Evolutionary conservation across 2,113 vertebrate species (phyloP), one percentile per base, ranked within the genome.

Genomic region (Lutjanus erythropterus): DNA sequence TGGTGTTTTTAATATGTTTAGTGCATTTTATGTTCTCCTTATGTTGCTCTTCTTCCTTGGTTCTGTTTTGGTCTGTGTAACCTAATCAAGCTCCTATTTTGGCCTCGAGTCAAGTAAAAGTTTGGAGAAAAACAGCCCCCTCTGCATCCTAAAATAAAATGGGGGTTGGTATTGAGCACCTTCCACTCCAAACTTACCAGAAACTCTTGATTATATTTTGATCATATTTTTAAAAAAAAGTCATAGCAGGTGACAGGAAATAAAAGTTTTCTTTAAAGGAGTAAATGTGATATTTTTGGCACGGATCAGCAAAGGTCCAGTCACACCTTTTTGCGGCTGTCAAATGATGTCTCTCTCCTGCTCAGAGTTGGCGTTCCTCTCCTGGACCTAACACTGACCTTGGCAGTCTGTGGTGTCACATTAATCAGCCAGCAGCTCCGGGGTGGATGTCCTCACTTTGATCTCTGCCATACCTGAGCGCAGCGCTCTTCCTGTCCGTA

Each of bases 401-500:
- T 76, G 80, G 62, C 83, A 33, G 69, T 14, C 1, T 52, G 71
- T 61, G 8, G 52, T 64, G 76, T 90, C 39, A 3, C 58, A 64
- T 88, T 75, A 83, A 68, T 87, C 80, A 81, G 35, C 21, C 68
- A 9, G 44, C 61, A 55, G 46, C 65, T 70, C 50, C 18, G 4
- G 56, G 52, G 71, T 27, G 56, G 37, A 53, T 14, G 55, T 85
- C 64, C 60, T 75, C 83, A 14, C 83, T 86, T 41, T 81, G 85
- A 84, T 81, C 86, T 53, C 49, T 65, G 78, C 67, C 69, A 52
- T 46, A 52, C 72, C 78, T 74, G 77, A 68, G 60, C 12, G 7
- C 49, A 25, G 62, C 23, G 6, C 72, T 53, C 31, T 14, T 47
- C 33, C 71, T 7, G 72, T 72, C 69, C 25, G 41, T 27, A 1